Percentiles rank a stretch among this genome's conserved stretches.
Evolutionary conservation across 2,888 invertebrate species (phyloP).

Genomic region (Oegoconia quadripuncta): DNA sequence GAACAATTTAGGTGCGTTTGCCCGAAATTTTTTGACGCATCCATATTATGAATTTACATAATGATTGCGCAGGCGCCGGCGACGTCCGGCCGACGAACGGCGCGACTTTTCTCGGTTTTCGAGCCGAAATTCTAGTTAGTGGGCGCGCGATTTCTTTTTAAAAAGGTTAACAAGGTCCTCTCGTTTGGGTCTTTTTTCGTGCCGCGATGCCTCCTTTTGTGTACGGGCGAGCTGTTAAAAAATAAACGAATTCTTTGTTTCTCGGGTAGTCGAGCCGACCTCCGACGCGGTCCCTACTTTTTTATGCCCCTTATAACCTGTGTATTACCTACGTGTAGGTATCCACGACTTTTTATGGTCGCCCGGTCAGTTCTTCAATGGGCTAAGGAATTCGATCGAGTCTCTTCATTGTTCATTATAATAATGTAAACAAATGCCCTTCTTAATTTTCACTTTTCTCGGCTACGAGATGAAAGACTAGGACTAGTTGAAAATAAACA

Average conservation of each 20-base stretch:
- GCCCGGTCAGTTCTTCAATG: slow-evolving; percentile 77
- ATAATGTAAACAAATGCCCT: background rate
- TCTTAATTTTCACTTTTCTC: no score
- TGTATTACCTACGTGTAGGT: slow-evolving; percentile 79
- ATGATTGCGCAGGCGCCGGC: slow-evolving; percentile 72
- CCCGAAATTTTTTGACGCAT: slow-evolving; percentile 45
- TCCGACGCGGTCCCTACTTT: slow-evolving; percentile 76
- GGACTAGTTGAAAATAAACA: no score
- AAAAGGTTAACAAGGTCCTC: slow-evolving; percentile 77
- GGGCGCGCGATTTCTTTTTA: slow-evolving; percentile 74
- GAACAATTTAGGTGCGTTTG: slow-evolving; percentile 45
- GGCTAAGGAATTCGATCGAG: slow-evolving; percentile 78
- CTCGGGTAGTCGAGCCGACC: slow-evolving; percentile 77
- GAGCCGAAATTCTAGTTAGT: slow-evolving; percentile 77
- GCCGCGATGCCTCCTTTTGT: slow-evolving; percentile 74
- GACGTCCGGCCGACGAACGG: slow-evolving; percentile 53
- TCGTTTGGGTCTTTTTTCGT: slow-evolving; percentile 75
- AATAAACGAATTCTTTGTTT: slow-evolving; percentile 79
- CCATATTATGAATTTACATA: slow-evolving; percentile 61
- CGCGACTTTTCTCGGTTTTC: slow-evolving; percentile 73
- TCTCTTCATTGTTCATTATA: slow-evolving; percentile 53
- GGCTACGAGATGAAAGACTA: no score
- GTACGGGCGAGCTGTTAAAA: slow-evolving; percentile 78
- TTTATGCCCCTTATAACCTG: slow-evolving; percentile 78
- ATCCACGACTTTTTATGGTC: slow-evolving; percentile 76